phyloP scores from a whole-genome alignment of 1,140 invertebrate genomes.

The Bilobella aurantiaca region DNA sequence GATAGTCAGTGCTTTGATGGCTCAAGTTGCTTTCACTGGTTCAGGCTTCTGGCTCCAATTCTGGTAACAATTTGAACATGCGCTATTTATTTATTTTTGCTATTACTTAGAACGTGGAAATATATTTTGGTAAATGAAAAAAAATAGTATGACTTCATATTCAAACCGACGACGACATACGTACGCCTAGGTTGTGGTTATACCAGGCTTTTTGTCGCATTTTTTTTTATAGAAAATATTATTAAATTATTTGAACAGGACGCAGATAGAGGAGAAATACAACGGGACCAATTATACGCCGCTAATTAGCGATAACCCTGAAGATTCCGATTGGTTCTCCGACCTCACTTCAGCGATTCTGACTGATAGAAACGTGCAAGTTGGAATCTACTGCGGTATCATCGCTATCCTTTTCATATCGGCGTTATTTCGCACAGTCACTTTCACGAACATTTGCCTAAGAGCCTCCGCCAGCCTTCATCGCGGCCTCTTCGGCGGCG shows the following conservation, averaged over 20 bases:
- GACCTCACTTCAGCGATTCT: conserved; percentile 64
- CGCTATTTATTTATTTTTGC: no score
- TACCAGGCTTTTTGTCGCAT: not conserved
- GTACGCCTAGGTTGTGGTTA: not conserved
- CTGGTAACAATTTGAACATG: conserved; percentile 14
- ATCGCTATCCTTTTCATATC: not conserved
- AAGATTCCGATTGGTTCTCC: conserved; percentile 38
- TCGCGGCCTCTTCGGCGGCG: not conserved
- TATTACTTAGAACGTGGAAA: no score
- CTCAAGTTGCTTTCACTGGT: not conserved
- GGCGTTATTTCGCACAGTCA: not conserved
- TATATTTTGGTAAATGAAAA: not conserved
- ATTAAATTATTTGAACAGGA: not conserved
- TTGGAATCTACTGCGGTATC: conserved; percentile 46
- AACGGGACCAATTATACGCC: not conserved
- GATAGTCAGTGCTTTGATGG: not conserved
- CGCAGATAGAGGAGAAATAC: not conserved
- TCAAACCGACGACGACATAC: no score
- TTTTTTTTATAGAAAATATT: not conserved
- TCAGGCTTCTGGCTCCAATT: conserved; percentile 17
- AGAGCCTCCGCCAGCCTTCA: not conserved
- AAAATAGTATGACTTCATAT: no score
- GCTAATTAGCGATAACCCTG: not conserved
- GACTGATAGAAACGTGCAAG: conserved; percentile 61
- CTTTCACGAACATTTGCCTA: conserved; percentile 1